Evolutionary conservation across 2,888 invertebrate species (phyloP).

Genomic region (Thereva nobilitata): DNA sequence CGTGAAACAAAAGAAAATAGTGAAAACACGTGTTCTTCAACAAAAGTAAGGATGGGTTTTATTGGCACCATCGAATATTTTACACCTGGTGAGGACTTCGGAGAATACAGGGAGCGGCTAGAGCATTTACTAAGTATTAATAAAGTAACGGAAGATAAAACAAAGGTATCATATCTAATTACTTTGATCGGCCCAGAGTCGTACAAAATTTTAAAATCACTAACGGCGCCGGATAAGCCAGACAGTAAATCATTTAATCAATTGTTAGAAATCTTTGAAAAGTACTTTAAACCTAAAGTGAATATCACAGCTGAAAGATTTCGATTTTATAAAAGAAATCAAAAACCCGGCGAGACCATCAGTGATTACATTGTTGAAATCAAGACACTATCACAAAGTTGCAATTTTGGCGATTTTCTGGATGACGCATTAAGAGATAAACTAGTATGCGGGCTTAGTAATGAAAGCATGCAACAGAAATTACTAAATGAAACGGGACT

Average conservation of each 20-base stretch:
- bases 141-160: constrained; percentile 15
- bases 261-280: too few species aligned
- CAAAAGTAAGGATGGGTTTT: too few species aligned
- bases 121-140: constrained; percentile 33
- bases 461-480: constrained; percentile 27
- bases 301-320: too few species aligned
- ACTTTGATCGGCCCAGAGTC: constrained; percentile 35
- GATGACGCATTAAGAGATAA: constrained; percentile 32
- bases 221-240: too few species aligned
- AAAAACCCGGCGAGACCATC: constrained; percentile 42
- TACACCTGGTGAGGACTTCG: constrained; percentile 20
- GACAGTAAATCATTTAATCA: too few species aligned
- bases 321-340: constrained; percentile 46
- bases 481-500: constrained; percentile 30
- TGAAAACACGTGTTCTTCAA: too few species aligned
- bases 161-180: constrained; percentile 31
- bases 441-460: constrained; percentile 25
- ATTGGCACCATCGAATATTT: constrained; percentile 19
- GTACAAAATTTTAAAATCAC: too few species aligned
- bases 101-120: constrained; percentile 24
- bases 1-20: too few species aligned
- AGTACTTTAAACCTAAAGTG: too few species aligned
- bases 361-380: constrained; percentile 43
- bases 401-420: constrained; percentile 2
- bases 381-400: constrained; percentile 41